A percentile compares a stretch with the other conserved stretches of the same genome.
These are phyloP conservation scores for Mesodorylaimus sp. DNA, from an alignment of 2,888 invertebrate species.

Conservation along the genomic window DNA sequence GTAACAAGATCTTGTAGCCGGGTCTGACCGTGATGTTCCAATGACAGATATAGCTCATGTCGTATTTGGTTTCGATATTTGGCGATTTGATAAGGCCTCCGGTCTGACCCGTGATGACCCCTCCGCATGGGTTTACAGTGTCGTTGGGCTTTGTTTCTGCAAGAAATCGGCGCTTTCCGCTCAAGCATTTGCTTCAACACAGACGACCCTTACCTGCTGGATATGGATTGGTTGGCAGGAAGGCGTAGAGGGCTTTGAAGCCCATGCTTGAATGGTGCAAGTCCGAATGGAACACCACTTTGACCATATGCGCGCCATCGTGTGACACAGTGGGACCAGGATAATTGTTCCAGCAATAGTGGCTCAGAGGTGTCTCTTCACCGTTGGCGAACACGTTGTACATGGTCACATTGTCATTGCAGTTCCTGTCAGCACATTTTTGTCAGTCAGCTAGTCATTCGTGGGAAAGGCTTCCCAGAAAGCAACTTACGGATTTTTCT, in stretches of 20 bases:
- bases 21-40: slow-evolving; percentile 81
- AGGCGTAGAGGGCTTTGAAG: slow-evolving; percentile 84
- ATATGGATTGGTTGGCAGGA: no score
- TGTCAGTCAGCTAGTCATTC: no score
- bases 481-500: no score
- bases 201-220: no score
- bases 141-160: no score
- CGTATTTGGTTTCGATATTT: slow-evolving; percentile 72
- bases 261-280: slow-evolving; percentile 71
- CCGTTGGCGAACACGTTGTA: slow-evolving; percentile 55
- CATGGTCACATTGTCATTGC: slow-evolving; percentile 82
- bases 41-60: slow-evolving; percentile 66
- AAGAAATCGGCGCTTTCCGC: no score
- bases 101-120: slow-evolving; percentile 48
- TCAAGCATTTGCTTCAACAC: no score
- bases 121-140: no score
- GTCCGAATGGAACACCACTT: slow-evolving; percentile 72
- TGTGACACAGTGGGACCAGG: slow-evolving; percentile 89
- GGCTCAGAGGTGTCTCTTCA: slow-evolving; percentile 48
- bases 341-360: slow-evolving; percentile 72
- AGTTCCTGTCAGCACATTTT: no score
- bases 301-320: slow-evolving; percentile 64
- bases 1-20: slow-evolving; percentile 66
- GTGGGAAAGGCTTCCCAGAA: no score
- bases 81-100: slow-evolving; percentile 60